Conservation (phyloP, 2,113 vertebrate species). For the Asarcornis scutulata region DNA sequence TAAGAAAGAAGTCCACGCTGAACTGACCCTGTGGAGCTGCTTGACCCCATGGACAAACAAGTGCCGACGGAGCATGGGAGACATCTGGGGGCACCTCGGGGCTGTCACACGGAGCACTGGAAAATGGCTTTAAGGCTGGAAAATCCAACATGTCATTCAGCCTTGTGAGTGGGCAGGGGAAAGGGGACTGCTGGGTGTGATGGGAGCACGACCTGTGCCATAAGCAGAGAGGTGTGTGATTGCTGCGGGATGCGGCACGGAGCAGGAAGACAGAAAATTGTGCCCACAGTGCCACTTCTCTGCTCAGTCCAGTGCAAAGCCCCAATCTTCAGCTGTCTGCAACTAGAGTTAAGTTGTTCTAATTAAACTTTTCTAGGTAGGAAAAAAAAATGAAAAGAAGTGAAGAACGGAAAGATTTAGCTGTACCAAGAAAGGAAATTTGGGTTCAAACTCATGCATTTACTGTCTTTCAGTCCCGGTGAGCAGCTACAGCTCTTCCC, state of each 20-base stretch:
- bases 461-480: not conserved
- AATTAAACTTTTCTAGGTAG: not conserved
- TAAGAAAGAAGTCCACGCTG: not conserved
- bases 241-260: not conserved
- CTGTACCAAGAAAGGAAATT: not conserved
- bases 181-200: not conserved
- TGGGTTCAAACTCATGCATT: not conserved
- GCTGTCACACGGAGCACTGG: not conserved
- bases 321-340: not conserved
- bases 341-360: not conserved
- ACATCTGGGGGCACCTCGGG: not conserved
- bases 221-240: not conserved
- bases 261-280: not conserved
- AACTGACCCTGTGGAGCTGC: not conserved
- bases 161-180: not conserved
- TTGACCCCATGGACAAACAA: not conserved
- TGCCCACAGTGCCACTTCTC: not conserved
- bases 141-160: not conserved
- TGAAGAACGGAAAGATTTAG: not conserved
- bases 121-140: not conserved
- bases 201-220: not conserved
- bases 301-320: not conserved
- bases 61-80: fast-evolving
- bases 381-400: not conserved
- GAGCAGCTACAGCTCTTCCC: not conserved